Evolutionary conservation across 1,140 invertebrate genomes (phyloP).

Genomic region (Hesperophylax magnus): DNA sequence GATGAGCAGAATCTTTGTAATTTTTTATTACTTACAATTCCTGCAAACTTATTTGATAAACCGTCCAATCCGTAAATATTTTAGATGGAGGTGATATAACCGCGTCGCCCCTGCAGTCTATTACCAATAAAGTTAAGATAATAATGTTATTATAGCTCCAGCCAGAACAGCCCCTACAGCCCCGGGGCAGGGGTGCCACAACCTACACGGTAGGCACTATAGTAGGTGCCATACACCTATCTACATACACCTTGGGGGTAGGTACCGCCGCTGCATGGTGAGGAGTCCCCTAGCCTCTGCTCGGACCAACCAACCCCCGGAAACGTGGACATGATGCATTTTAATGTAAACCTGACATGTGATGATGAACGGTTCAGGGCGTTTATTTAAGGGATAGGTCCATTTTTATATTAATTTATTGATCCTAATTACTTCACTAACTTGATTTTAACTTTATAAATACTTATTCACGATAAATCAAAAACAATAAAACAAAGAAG

Average conservation of each 20-base stretch:
- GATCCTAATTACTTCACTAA: no score
- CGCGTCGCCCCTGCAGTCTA: conserved; percentile 22
- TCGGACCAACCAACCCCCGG: no score
- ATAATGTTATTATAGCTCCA: conserved; percentile 37
- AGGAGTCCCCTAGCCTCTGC: no score
- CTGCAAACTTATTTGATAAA: background rate
- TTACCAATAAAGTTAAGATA: conserved; percentile 41
- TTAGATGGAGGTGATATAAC: conserved; percentile 32
- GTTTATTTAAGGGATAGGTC: background rate
- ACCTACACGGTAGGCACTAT: no score
- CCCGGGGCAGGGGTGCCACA: background rate
- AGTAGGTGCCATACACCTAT: no score
- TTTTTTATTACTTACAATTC: background rate
- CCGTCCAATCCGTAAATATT: conserved; percentile 18
- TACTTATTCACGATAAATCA: no score
- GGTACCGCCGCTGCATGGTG: no score
- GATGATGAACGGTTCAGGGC: background rate
- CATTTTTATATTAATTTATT: no score
- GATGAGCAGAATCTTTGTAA: no score
- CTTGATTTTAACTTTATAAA: no score
- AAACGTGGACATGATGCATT: background rate
- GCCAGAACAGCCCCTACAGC: conserved; percentile 8
- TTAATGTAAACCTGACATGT: conserved; percentile 18
- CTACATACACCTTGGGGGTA: no score
- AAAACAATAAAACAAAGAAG: no score